phyloP scores from a whole-genome alignment of 2,113 vertebrate genomes.

The Phasianus colchicus region DNA sequence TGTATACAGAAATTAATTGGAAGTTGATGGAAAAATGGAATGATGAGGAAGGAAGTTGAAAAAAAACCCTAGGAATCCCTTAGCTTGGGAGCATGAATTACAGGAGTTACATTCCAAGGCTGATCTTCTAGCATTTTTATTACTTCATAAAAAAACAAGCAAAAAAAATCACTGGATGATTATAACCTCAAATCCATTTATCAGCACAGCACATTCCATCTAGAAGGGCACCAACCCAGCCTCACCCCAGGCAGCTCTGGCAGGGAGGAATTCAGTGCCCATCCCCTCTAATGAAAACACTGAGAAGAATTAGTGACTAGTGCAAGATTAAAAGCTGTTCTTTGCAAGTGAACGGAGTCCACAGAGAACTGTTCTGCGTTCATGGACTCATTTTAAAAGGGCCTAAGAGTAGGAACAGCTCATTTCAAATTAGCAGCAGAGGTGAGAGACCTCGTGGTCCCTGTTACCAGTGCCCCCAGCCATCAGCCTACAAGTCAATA shows the following conservation, averaged over 20 bases:
- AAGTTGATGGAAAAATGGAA: not conserved
- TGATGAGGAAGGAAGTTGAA: not conserved
- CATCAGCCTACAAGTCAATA: not conserved
- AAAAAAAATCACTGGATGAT: not conserved
- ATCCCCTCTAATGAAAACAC: not conserved
- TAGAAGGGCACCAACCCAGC: not conserved
- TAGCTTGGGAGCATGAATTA: not conserved
- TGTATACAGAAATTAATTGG: conserved; percentile 6
- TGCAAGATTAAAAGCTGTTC: not conserved
- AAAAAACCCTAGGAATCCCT: not conserved
- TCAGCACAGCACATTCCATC: not conserved
- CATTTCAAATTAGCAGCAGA: not conserved
- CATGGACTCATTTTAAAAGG: not conserved
- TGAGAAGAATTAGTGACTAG: not conserved
- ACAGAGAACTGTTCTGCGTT: not conserved
- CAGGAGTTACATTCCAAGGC: not conserved
- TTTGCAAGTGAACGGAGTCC: not conserved
- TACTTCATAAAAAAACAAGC: not conserved
- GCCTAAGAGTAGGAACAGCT: not conserved
- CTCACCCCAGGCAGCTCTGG: not conserved
- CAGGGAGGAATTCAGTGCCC: accelerated
- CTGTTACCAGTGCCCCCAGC: not conserved
- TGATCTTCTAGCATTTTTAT: not conserved
- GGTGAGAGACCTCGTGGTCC: not conserved
- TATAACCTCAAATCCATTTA: not conserved